Base-by-base conservation (phyloP, 2,113 vertebrate species). In the Perognathus longimembris region DNA sequence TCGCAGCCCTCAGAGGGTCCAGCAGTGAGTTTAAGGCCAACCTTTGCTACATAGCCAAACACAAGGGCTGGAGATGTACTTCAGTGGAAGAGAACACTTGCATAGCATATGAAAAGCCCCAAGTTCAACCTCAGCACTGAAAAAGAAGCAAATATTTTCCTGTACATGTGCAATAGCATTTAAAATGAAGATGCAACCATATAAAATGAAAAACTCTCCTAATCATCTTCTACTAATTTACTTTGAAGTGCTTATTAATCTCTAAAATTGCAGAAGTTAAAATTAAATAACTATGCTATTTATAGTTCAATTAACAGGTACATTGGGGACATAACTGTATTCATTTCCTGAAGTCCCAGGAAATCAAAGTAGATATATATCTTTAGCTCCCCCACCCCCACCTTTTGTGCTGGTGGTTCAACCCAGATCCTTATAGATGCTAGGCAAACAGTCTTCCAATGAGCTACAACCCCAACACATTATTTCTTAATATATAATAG, bases 321-420 rank as follows among this genome's bases (percentile, higher is more conserved):
- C 83, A 81, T 0, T 88, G 40, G 12, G 6, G 77, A 74, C 71
- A 45, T 63, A 75, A 42, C 24, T 63, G 6, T 76, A 84, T 73
- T 88, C 81, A 77, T 82, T 89, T 91, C 42, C 64, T 74, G 26
- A 92, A 92, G 45, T 81, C 89, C 36, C 24, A 85, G 20, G 22
- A 92, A 82, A 77, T 8, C 26, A 85, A 90, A 36, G 42, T 79
- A 20, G 88, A 81, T 32, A 75, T 21, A 90, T 10, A 69, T 28
- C 38, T 50, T 88, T 71, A 91, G 9, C 81, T 85, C 83, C 21
- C 20, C 10, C 21, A 18, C 21, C 15, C 5, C 21, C n/a, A n/a
- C n/a, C n/a, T n/a, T n/a, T 73, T 28, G 38, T 73, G 84, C n/a
- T 87, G 22, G 22, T 7, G 32, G 40, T 45, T 12, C 7, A 73